Percentiles rank a stretch among this genome's conserved stretches.
Evolutionary conservation across 2,797 vertebrate species (phyloP).

Genomic region (Perodicticus potto): DNA sequence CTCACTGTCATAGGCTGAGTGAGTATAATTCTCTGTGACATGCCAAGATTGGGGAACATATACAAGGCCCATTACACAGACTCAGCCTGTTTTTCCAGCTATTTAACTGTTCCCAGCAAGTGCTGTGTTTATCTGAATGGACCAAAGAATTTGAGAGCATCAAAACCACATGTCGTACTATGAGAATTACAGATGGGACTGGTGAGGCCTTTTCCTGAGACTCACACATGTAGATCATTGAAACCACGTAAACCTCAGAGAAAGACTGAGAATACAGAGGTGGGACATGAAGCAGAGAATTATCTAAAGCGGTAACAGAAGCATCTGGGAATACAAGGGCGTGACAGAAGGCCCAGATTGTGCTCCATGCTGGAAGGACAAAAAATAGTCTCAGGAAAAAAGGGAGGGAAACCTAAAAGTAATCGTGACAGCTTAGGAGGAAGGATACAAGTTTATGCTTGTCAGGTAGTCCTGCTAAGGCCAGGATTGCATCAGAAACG

Average conservation of each 20-base stretch:
- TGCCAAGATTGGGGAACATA: constrained; percentile 48
- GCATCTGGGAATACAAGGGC: background rate
- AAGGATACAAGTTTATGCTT: background rate
- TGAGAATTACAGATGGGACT: constrained; percentile 35
- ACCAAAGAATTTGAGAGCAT: constrained; percentile 23
- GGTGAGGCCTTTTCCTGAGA: background rate
- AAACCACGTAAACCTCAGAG: constrained; percentile 30
- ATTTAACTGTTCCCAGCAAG: constrained; percentile 61
- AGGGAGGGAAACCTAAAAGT: background rate
- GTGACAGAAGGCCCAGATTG: background rate
- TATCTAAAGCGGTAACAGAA: background rate
- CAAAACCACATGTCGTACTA: background rate
- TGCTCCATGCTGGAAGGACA: background rate
- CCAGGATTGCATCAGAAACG: background rate
- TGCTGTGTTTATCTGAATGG: constrained; percentile 70
- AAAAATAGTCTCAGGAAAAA: background rate
- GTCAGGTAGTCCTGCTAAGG: background rate
- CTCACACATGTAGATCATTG: background rate
- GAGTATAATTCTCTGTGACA: constrained; percentile 72
- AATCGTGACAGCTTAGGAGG: constrained; percentile 21
- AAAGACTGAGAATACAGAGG: background rate
- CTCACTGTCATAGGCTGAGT: constrained; percentile 43
- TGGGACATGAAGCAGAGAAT: background rate
- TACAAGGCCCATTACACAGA: constrained; percentile 56
- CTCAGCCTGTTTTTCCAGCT: constrained; percentile 53